A percentile compares a stretch with the other conserved stretches of the same genome.
These are phyloP conservation scores for Saxidomus purpurata DNA, from an alignment of 1,140 invertebrate species.

Conservation along the genomic window DNA sequence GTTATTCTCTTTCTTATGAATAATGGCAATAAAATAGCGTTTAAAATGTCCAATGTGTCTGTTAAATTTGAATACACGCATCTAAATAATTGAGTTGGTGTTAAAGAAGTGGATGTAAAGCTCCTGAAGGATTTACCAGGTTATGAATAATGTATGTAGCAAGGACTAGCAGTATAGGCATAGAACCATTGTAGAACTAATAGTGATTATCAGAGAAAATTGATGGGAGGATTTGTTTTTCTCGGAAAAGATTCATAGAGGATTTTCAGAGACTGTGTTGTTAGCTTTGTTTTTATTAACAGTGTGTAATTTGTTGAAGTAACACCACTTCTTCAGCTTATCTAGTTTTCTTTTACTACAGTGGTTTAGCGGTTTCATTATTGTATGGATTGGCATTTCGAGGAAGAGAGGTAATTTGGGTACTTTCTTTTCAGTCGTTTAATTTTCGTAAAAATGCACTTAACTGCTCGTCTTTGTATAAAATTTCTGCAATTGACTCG, in stretches of 20 bases:
- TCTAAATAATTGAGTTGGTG: slow-evolving; percentile 21
- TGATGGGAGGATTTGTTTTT: slow-evolving; percentile 7
- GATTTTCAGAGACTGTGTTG: not conserved
- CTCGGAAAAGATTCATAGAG: not conserved
- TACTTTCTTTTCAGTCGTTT: no score
- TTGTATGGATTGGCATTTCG: not conserved
- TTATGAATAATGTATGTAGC: slow-evolving; percentile 13
- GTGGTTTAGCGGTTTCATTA: not conserved
- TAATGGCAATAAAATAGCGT: slow-evolving; percentile 7
- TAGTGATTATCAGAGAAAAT: slow-evolving; percentile 1
- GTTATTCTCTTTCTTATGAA: not conserved
- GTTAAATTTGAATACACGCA: slow-evolving; percentile 20
- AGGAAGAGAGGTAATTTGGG: not conserved
- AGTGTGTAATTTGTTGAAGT: slow-evolving; percentile 14
- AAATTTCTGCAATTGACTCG: no score
- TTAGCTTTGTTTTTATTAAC: slow-evolving; percentile 1
- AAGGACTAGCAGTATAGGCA: not conserved
- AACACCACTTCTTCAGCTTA: not conserved
- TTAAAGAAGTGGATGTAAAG: slow-evolving; percentile 6
- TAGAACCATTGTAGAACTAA: not conserved
- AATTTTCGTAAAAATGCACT: no score
- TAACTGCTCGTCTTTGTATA: no score
- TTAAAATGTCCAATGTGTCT: slow-evolving; percentile 10
- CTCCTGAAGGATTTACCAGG: slow-evolving; percentile 16
- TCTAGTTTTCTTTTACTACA: not conserved